Evolutionary conservation across 2,888 invertebrate species (phyloP).

Genomic region (Sinohyriopsis cumingii): DNA sequence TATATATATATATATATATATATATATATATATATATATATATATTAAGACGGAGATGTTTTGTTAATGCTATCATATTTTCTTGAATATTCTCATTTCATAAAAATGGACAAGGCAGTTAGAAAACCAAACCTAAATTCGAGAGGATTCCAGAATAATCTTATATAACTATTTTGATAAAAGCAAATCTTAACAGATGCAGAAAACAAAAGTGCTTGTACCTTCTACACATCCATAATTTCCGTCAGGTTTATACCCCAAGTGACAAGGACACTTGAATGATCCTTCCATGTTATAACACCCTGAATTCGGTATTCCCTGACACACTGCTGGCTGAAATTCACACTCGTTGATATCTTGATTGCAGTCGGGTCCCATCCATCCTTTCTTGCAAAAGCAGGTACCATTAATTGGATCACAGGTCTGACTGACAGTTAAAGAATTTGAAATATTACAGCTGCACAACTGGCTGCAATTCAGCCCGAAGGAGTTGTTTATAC

Average conservation of each 20-base stretch:
- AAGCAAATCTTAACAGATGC: too few species aligned
- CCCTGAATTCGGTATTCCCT: neutral
- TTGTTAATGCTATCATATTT: too few species aligned
- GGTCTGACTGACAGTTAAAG: neutral
- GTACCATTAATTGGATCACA: slow-evolving; percentile 3
- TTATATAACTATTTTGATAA: too few species aligned
- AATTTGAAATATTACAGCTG: neutral
- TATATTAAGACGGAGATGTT: too few species aligned
- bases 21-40: neutral
- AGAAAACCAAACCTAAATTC: too few species aligned
- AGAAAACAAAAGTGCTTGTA: too few species aligned
- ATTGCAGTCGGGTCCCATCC: slow-evolving; percentile 1
- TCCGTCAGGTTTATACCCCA: neutral
- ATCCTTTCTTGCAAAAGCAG: neutral
- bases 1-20: neutral
- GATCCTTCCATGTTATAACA: slow-evolving; percentile 2
- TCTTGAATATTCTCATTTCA: too few species aligned
- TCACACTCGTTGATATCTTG: slow-evolving; percentile 4
- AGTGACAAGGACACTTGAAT: neutral
- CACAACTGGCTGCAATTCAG: neutral
- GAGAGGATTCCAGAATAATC: too few species aligned
- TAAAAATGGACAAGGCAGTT: too few species aligned
- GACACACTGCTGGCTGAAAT: neutral
- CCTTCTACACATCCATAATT: too few species aligned
- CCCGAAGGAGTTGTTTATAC: slow-evolving; percentile 1